Conservation (phyloP, 2,888 invertebrate species). For the Folsomia manolachei region DNA sequence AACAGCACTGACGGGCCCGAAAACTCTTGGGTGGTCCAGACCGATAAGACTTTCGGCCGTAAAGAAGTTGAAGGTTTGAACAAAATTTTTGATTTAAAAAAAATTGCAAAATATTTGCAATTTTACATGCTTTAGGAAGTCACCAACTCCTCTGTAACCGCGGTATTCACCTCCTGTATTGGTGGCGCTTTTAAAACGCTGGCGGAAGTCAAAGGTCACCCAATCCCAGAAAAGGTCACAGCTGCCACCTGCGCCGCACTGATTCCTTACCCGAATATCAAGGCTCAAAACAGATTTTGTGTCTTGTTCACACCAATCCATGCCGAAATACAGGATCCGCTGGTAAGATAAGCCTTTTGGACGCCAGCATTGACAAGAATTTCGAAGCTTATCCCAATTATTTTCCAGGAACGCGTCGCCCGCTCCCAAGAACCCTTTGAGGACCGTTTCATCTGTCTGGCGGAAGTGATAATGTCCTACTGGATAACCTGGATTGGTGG, state of each 20-base stretch:
- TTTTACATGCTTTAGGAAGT: background rate
- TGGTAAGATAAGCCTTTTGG: background rate
- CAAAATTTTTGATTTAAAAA: too few species aligned
- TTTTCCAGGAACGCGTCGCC: conserved; percentile 2
- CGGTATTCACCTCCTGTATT: conserved; percentile 20
- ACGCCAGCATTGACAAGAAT: background rate
- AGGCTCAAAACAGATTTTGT: conserved; percentile 40
- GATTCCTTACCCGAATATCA: conserved; percentile 37
- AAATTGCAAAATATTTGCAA: too few species aligned
- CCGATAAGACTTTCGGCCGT: conserved; percentile 27
- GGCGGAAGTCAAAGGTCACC: conserved; percentile 9
- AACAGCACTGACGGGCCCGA: conserved; percentile 31
- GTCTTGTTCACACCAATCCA: conserved; percentile 35
- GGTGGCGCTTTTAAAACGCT: conserved; percentile 25
- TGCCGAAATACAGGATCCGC: conserved; percentile 11
- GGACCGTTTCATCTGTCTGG: conserved; percentile 4
- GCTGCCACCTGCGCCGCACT: conserved; percentile 35
- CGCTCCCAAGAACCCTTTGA: conserved; percentile 8
- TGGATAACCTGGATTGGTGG: conserved; percentile 19
- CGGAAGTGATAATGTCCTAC: conserved; percentile 21
- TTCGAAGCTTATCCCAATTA: background rate
- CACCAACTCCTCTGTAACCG: conserved; percentile 36
- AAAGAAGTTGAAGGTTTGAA: conserved; percentile 29
- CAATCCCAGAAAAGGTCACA: conserved; percentile 15
- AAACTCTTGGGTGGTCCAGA: conserved; percentile 32